phyloP scores from a whole-genome alignment of 1,140 invertebrate genomes.

The Plectrocnemia conspersa region DNA sequence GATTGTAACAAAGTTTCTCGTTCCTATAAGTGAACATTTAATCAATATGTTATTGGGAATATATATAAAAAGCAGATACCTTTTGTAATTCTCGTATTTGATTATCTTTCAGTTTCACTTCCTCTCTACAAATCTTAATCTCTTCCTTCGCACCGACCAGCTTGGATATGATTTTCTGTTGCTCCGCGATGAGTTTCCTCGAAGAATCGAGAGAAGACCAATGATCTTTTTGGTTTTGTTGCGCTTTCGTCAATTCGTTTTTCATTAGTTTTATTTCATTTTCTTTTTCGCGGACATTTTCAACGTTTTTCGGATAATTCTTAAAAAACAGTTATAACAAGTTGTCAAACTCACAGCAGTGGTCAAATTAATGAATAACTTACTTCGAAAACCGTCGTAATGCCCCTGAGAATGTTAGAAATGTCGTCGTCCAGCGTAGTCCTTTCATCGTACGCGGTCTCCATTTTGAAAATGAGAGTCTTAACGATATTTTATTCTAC shows the following conservation, averaged over 20 bases:
- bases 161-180: conserved; percentile 47
- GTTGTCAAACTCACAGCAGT: too few species aligned
- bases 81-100: conserved; percentile 40
- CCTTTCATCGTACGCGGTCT: too few species aligned
- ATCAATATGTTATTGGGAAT: neutral
- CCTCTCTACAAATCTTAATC: conserved; percentile 43
- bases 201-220: conserved; percentile 42
- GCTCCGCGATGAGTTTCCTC: conserved; percentile 46
- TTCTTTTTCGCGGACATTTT: conserved; percentile 9
- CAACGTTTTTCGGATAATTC: conserved; percentile 12
- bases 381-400: conserved; percentile 17
- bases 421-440: conserved; percentile 23
- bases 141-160: conserved; percentile 47
- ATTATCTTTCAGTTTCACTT: conserved; percentile 40
- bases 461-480: neutral
- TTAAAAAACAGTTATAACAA: conserved; percentile 11
- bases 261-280: conserved; percentile 12
- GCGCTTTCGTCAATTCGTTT: conserved; percentile 32
- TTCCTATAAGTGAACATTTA: too few species aligned
- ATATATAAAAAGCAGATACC: conserved; percentile 35
- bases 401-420: conserved; percentile 17
- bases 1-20: too few species aligned
- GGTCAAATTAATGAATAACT: too few species aligned
- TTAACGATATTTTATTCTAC: neutral
- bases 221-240: conserved; percentile 44